Evolutionary conservation across 2,888 invertebrate genomes (phyloP).

Genomic region (Orthosia incerta): DNA sequence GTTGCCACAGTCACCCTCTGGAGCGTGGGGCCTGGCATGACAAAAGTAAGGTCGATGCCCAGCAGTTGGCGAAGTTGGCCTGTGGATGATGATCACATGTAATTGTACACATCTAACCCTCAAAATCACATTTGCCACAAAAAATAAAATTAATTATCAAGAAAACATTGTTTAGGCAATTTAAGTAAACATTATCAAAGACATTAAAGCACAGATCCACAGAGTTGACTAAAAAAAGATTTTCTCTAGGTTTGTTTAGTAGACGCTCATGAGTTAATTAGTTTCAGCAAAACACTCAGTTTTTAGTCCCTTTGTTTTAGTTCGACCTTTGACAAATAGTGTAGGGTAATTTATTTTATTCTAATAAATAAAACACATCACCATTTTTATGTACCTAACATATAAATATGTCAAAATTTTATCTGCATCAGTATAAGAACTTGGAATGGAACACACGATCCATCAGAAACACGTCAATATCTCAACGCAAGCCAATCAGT

Average conservation of each 20-base stretch:
- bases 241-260: neutral
- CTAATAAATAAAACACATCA: neutral
- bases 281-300: neutral
- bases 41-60: too few relatives aligned
- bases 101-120: neutral
- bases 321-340: neutral
- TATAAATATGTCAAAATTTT: neutral
- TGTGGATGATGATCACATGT: neutral
- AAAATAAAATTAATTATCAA: too few relatives aligned
- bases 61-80: neutral
- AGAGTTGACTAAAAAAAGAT: neutral
- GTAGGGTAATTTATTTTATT: too few relatives aligned
- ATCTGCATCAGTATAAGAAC: neutral
- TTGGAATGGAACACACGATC: constrained; percentile 7
- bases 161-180: too few relatives aligned
- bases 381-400: too few relatives aligned
- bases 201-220: neutral
- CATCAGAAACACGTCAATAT: constrained; percentile 22
- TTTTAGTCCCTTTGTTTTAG: constrained; percentile 10
- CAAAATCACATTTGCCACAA: neutral
- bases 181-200: neutral
- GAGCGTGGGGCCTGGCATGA: too few relatives aligned
- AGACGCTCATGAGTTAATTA: neutral
- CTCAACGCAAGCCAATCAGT: constrained; percentile 32
- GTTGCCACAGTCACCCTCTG: too few relatives aligned